These are phyloP conservation scores for Girardinichthys multiradiatus DNA, from an alignment of 2,113 vertebrate genomes.

Conservation along the genomic window DNA sequence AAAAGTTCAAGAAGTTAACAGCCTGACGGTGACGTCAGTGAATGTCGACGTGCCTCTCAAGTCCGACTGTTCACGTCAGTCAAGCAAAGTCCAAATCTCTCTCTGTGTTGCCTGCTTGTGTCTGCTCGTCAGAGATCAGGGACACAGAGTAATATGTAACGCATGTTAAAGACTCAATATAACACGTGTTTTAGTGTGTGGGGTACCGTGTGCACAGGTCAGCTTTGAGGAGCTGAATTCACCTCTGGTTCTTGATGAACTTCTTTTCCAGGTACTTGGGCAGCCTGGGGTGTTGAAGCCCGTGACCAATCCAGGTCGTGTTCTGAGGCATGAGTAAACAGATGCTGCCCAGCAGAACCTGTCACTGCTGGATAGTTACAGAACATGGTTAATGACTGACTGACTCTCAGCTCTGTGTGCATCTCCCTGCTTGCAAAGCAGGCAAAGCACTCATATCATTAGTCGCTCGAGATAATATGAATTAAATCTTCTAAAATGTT, in stretches of 20 bases:
- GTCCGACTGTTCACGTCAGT: background rate
- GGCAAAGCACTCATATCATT: background rate
- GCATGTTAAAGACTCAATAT: background rate
- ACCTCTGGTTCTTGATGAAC: slow-evolving; percentile 13
- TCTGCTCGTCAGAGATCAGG: slow-evolving; percentile 9
- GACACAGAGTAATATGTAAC: slow-evolving; percentile 15
- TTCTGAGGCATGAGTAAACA: slow-evolving; percentile 69
- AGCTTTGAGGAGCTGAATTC: slow-evolving; percentile 16
- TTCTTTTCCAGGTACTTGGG: slow-evolving; percentile 22
- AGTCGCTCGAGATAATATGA: background rate
- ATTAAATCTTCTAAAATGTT: slow-evolving; percentile 4
- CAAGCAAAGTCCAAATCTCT: slow-evolving; percentile 13
- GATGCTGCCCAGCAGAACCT: slow-evolving; percentile 40
- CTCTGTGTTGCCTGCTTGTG: slow-evolving; percentile 4
- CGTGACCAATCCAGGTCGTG: slow-evolving; percentile 40
- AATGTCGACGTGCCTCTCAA: background rate
- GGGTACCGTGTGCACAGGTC: slow-evolving; percentile 11
- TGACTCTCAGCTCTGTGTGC: slow-evolving; percentile 8
- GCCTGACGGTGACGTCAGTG: background rate
- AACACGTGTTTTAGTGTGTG: slow-evolving; percentile 17
- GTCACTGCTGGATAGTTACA: slow-evolving; percentile 31
- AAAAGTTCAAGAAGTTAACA: background rate
- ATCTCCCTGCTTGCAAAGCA: slow-evolving; percentile 15
- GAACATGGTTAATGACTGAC: slow-evolving; percentile 69
- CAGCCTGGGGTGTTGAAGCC: slow-evolving; percentile 17